These are phyloP conservation scores for Alosa alosa DNA, from an alignment of 2,113 vertebrate species.

Conservation along the genomic window DNA sequence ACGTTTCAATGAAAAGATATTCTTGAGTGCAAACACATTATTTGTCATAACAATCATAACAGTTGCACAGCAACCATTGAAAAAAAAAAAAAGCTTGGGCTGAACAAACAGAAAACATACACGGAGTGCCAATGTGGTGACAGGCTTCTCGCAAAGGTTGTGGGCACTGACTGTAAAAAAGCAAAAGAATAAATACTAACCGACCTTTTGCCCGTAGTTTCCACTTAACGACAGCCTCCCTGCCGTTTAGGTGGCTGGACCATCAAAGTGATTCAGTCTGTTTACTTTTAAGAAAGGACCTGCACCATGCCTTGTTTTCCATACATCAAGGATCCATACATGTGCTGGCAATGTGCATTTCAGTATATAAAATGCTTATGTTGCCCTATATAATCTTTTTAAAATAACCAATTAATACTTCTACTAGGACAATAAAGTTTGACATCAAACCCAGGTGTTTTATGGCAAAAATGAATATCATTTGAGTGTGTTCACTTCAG, in stretches of 20 bases:
- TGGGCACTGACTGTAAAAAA: conserved; percentile 21
- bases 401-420: conserved; percentile 75
- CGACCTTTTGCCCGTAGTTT: background rate
- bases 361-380: conserved; percentile 68
- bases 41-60: background rate
- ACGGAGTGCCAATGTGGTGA: conserved; percentile 9
- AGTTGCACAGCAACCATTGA: background rate
- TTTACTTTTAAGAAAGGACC: conserved; percentile 55
- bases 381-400: conserved; percentile 69
- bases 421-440: conserved; percentile 69
- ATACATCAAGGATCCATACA: conserved; percentile 59
- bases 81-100: background rate
- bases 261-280: conserved; percentile 53
- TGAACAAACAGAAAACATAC: background rate
- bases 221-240: conserved; percentile 51
- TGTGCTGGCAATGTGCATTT: conserved; percentile 67
- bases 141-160: conserved; percentile 7
- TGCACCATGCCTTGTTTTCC: conserved; percentile 56
- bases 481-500: conserved; percentile 58
- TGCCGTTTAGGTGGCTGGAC: conserved; percentile 40
- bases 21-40: background rate
- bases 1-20: background rate
- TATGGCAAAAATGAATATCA: conserved; percentile 63
- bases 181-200: conserved; percentile 16
- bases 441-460: conserved; percentile 71